Evolutionary conservation across 2,113 vertebrate genomes (phyloP).

Genomic region (Gavia stellata): DNA sequence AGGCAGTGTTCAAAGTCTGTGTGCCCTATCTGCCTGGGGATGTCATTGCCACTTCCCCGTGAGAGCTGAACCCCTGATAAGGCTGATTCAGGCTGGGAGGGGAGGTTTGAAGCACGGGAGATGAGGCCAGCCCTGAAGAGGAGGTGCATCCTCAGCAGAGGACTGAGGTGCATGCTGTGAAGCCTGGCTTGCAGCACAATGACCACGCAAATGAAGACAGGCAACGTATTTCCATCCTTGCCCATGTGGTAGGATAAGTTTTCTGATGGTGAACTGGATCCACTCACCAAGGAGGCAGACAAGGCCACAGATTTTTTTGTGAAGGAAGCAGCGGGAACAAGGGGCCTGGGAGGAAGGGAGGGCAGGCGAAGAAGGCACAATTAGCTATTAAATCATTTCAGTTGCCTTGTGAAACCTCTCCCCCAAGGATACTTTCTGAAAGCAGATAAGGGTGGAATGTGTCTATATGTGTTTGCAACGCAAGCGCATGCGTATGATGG

Average conservation of each 20-base stretch:
- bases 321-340: not conserved
- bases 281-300: not conserved
- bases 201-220: rapidly evolving
- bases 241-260: not conserved
- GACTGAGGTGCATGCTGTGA: not conserved
- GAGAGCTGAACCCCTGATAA: not conserved
- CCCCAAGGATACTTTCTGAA: not conserved
- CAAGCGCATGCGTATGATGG: not conserved
- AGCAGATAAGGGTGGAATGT: not conserved
- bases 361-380: not conserved
- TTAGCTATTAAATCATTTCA: not conserved
- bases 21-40: not conserved
- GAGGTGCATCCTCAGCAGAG: not conserved
- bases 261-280: not conserved
- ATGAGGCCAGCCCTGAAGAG: not conserved
- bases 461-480: not conserved
- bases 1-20: rapidly evolving
- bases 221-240: not conserved
- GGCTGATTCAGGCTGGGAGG: not conserved
- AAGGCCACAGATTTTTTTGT: not conserved
- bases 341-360: not conserved
- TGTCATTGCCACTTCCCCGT: not conserved
- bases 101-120: not conserved
- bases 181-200: not conserved
- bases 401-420: not conserved